Evolutionary conservation across 2,888 invertebrate species (phyloP), one percentile per base, ranked within the genome.

Genomic region (Tetramorium bicarinatum): DNA sequence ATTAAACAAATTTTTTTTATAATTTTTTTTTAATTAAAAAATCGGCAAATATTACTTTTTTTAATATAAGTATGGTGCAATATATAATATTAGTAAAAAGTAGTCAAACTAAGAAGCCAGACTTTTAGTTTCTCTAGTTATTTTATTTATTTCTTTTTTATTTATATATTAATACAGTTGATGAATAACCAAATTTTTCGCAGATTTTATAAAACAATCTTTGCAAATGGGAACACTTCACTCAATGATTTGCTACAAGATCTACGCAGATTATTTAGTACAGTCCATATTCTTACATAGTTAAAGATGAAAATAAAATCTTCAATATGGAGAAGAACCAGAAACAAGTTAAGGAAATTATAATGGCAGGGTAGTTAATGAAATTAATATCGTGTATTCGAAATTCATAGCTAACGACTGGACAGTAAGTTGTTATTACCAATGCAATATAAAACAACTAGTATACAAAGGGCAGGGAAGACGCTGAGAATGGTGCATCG

Each of bases 351-450:
- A 47, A 71, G 34, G 6, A 21, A 56, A 8, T 18, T 67, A 44
- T 62, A 67, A 59, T 41, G 34, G 56, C 69, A 82, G 67, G 29
- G 13, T 79, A 77, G 38, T 54, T 77, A 81, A 38, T 54, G 41
- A 75, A 61, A 75, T 74, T 21, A 76, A 71, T 83, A 71, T 69
- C 52, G 67, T 71, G 44, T 56, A 71, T 54, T 80, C 29, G 38
- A 79, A 69, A 71, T 79, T 71, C 38, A n/a, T 71, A 83, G 79
- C 41, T 71, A 71, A 64, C 52, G 49, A 21, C 38, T 66, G 47
- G 25, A 69, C 59, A 83, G 18, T 56, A 59, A 52, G 13, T 15
- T 61, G 25, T 69, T 69, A 69, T 67, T 67, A 44, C 15, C 29
- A 9, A 59, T 41, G 56, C 59, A 59, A 66, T 54, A 41, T 71